These are phyloP conservation scores for Aleiodes alternator DNA, from an alignment of 2,888 invertebrate species.

Conservation along the genomic window DNA sequence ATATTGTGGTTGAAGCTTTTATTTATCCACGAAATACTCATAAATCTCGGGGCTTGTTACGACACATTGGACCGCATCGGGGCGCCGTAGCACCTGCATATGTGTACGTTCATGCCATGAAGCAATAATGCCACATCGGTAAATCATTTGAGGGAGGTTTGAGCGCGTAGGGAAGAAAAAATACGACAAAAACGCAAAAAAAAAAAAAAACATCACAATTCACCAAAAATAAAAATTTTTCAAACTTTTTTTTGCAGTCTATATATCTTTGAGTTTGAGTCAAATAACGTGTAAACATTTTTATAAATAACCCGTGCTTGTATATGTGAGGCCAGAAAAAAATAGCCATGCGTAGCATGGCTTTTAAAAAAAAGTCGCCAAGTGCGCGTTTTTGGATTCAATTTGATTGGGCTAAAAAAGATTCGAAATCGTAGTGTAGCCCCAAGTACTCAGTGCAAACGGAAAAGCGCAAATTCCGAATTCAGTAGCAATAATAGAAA, in stretches of 20 bases:
- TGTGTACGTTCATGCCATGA: slow-evolving; percentile 38
- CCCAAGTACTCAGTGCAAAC: no score
- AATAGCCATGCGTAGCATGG: no score
- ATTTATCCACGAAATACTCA: slow-evolving; percentile 36
- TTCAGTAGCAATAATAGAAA: no score
- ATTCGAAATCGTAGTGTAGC: no score
- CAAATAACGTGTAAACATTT: slow-evolving; percentile 24
- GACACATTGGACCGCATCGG: slow-evolving; percentile 37
- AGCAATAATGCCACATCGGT: slow-evolving; percentile 44
- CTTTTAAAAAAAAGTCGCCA: no score
- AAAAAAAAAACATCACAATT: slow-evolving; percentile 31
- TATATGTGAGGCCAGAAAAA: no score
- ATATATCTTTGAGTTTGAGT: slow-evolving; percentile 16
- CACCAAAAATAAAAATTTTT: background rate
- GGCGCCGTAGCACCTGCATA: slow-evolving; percentile 39
- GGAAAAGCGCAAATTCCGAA: no score
- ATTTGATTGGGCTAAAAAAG: no score
- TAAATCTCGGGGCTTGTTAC: slow-evolving; percentile 36
- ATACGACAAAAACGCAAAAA: slow-evolving; percentile 6
- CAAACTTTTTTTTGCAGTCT: background rate
- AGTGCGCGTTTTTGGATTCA: no score
- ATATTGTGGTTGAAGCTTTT: slow-evolving; percentile 26
- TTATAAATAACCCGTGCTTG: slow-evolving; percentile 21
- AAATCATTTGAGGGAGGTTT: slow-evolving; percentile 40
- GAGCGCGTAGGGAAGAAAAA: slow-evolving; percentile 18